Evolutionary conservation across 1,140 invertebrate genomes (phyloP), one percentile per base, ranked within the genome.

Genomic region (Drosophila punjabiensis): DNA sequence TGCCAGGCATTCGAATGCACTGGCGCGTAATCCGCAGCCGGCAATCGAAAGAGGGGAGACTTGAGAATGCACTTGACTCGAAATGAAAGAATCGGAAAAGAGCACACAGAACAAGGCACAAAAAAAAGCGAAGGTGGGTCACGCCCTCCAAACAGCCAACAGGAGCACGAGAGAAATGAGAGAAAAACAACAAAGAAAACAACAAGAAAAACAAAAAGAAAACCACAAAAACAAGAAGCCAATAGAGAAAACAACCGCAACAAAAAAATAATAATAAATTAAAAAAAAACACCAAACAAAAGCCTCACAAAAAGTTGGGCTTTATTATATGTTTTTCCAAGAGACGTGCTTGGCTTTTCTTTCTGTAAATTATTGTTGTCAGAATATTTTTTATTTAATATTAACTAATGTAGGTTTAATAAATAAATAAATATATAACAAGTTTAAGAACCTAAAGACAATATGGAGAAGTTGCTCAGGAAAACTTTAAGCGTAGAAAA

Each of bases 1-100:
- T 76, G 69, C 78, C 74, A 62, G 63, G 81, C 78, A 88, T 88
- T 88, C 74, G 78, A 56, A 88, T 88, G 85, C 85, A 81, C 66
- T 81, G 81, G 78, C 47, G 74, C 85, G 79, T 78, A 61, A 71
- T 59, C 69, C 82, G 68, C 67, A 62, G 68, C 50, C 55, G 60
- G 66, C 73, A 71, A 60, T 58, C 55, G 47, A 67, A 43, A 52
- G 35, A 60, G 58, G 37, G 65, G 62, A 33, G 81, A 89, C 85
- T 88, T 67, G 76, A 69, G 68, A 71, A 71, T 71, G 65, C 68
- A 88, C 84, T 88, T 89, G 81, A 88, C 85, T 88, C 55, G 76
- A 74, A 80, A 75, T 69, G 63, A 87, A 84, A 88, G 76, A 79
- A 77, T 76, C 60, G 78, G 79, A 65, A 78, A 82, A 70, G 79